A percentile compares a stretch with the other conserved stretches of the same genome.
These are phyloP conservation scores for Rhingia rostrata DNA, from an alignment of 2,888 invertebrate genomes.

Conservation along the genomic window DNA sequence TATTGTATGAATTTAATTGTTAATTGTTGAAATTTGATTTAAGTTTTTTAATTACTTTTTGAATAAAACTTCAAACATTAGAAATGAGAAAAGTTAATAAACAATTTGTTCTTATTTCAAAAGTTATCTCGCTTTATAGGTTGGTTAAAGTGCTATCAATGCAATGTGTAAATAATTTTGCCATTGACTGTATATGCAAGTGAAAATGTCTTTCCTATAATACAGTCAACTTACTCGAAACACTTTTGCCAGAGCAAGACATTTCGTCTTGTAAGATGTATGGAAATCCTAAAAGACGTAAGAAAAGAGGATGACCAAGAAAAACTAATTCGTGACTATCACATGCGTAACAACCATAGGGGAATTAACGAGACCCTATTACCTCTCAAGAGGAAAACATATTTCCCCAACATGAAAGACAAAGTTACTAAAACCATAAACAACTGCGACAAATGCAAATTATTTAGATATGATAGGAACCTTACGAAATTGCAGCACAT, in stretches of 20 bases:
- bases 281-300: constrained; percentile 15
- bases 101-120: no score
- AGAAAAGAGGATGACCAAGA: constrained; percentile 38
- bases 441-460: constrained; percentile 43
- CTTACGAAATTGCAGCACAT: constrained; percentile 29
- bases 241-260: constrained; percentile 36
- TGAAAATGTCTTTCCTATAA: constrained; percentile 67
- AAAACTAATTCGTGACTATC: constrained; percentile 31
- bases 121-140: no score
- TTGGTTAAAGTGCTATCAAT: no score
- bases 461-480: constrained; percentile 43
- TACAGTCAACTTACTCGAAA: constrained; percentile 65
- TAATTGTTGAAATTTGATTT: no score
- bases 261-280: constrained; percentile 28
- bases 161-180: no score
- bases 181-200: constrained; percentile 68
- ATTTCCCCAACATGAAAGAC: constrained; percentile 59
- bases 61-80: no score
- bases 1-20: no score
- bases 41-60: no score
- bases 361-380: constrained; percentile 47
- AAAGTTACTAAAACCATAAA: constrained; percentile 39
- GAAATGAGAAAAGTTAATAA: no score
- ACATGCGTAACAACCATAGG: constrained; percentile 42
- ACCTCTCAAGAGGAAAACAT: constrained; percentile 48